These are phyloP conservation scores for Sebastes iracundus DNA, from an alignment of 2,797 vertebrate species.

Conservation along the genomic window DNA sequence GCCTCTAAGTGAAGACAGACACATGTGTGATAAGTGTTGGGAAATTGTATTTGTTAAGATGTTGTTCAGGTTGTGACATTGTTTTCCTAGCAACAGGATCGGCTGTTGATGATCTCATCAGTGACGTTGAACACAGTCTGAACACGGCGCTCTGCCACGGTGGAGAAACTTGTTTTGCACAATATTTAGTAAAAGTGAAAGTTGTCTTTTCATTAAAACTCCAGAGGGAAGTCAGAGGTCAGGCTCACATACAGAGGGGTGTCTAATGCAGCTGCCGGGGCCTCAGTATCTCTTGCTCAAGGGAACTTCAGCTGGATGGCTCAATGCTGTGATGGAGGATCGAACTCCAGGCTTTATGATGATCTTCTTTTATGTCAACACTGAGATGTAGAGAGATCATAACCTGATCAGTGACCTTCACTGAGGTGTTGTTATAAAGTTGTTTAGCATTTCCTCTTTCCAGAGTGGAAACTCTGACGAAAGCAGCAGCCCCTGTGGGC, in stretches of 20 bases:
- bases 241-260: background rate
- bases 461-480: slow-evolving; percentile 45
- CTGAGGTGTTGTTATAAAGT: background rate
- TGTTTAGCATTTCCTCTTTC: slow-evolving; percentile 22
- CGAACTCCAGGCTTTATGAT: background rate
- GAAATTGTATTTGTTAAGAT: slow-evolving; percentile 23
- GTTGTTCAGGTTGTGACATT: background rate
- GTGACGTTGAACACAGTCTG: background rate
- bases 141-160: background rate
- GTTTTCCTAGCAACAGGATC: background rate
- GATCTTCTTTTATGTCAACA: background rate
- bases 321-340: background rate
- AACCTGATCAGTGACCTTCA: background rate
- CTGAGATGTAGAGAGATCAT: background rate
- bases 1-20: slow-evolving; percentile 20
- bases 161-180: background rate
- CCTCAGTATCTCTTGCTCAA: background rate
- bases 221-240: background rate
- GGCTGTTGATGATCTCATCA: slow-evolving; percentile 10
- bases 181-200: background rate
- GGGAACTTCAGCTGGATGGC: background rate
- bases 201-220: background rate
- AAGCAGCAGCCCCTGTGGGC: background rate
- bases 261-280: background rate
- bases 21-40: slow-evolving; percentile 18